A percentile compares a stretch with the other conserved stretches of the same genome.
Evolutionary conservation across 2,113 vertebrate species (phyloP).

Genomic region (Puntigrus tetrazona): DNA sequence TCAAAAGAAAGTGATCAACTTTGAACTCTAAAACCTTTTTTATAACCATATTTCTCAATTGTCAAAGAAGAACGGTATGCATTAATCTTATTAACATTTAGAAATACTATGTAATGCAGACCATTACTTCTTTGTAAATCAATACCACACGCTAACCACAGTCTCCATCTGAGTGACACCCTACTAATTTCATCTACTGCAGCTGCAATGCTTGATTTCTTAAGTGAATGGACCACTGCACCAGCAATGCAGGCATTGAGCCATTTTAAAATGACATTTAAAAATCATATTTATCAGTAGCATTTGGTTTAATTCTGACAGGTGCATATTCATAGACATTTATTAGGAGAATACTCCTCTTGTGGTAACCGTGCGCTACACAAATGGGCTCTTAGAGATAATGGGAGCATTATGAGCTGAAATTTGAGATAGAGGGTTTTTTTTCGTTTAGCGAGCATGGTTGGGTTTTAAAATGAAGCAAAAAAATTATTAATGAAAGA

Average conservation of each 20-base stretch:
- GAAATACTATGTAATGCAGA: not conserved
- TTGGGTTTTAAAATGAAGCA: not conserved
- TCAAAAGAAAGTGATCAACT: not conserved
- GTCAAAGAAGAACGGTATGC: not conserved
- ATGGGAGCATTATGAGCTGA: slow-evolving; percentile 7
- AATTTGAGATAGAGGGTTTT: not conserved
- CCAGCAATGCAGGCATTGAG: not conserved
- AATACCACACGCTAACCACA: not conserved
- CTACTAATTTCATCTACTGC: not conserved
- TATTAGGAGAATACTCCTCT: not conserved
- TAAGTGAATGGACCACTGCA: not conserved
- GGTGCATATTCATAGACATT: slow-evolving; percentile 6
- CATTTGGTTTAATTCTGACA: slow-evolving; percentile 16
- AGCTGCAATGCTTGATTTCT: not conserved
- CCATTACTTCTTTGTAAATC: not conserved
- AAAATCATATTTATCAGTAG: not conserved
- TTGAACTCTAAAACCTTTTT: not conserved
- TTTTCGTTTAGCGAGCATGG: not conserved
- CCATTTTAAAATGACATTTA: not conserved
- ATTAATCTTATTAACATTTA: not conserved
- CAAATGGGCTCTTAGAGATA: slow-evolving; percentile 24
- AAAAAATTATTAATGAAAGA: not conserved
- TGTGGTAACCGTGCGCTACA: not conserved
- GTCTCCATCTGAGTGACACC: not conserved
- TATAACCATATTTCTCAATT: not conserved